These are phyloP conservation scores for Aphaenogaster floridana DNA, from an alignment of 1,140 invertebrate genomes.

Conservation along the genomic window DNA sequence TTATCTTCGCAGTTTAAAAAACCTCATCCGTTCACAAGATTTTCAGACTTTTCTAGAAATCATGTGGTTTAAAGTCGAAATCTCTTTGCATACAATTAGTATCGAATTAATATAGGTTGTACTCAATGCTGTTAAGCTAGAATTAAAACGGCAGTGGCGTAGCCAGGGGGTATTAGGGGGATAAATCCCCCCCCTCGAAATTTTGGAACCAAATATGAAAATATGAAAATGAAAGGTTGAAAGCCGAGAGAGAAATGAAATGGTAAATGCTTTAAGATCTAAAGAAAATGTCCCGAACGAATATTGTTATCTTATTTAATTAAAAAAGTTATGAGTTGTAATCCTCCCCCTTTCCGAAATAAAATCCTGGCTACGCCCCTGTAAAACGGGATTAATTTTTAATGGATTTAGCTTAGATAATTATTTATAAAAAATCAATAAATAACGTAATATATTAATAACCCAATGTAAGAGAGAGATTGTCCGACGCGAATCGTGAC, in stretches of 20 bases:
- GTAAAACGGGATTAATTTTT: not conserved
- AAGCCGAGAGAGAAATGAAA: too few species aligned
- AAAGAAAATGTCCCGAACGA: too few species aligned
- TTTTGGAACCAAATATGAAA: too few species aligned
- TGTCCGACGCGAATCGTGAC: not conserved
- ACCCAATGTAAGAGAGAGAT: not conserved
- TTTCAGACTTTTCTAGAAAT: not conserved
- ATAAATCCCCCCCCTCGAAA: too few species aligned
- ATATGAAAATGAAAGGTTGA: too few species aligned
- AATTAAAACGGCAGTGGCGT: not conserved
- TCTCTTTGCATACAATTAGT: not conserved
- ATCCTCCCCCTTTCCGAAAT: too few species aligned
- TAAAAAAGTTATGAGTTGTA: too few species aligned
- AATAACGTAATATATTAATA: not conserved
- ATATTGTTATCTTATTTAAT: too few species aligned
- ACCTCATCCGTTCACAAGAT: not conserved
- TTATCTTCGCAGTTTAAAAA: slow-evolving; percentile 14
- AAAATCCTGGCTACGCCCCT: too few species aligned
- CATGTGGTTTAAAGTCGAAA: not conserved
- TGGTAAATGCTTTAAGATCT: too few species aligned
- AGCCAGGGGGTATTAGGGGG: too few species aligned
- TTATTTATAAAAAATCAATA: not conserved
- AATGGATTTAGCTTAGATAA: not conserved
- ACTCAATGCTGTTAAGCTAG: not conserved
- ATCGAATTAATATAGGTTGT: not conserved